Base-by-base conservation (phyloP, 2,888 invertebrate genomes). In the Laspeyria flexula region DNA sequence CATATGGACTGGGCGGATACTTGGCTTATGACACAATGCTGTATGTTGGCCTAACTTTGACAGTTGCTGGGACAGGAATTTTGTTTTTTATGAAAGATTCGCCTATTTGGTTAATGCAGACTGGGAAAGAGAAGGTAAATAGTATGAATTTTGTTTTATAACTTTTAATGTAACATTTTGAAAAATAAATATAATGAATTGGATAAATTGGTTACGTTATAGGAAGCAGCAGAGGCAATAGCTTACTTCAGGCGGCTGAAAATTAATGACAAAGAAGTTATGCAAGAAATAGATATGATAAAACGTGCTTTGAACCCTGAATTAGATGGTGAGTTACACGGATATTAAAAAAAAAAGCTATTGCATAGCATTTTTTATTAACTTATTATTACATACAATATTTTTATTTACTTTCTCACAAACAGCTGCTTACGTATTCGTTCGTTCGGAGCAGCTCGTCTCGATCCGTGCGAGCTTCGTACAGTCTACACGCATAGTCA, bases 161-260 rank as follows among this genome's bases (percentile, higher is more conserved):
- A 18, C 18, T 18, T 18, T 3, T n/a, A n/a, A n/a, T n/a, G n/a
- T n/a, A n/a, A n/a, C n/a, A n/a, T n/a, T n/a, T n/a, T n/a, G n/a
- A n/a, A n/a, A n/a, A n/a, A n/a, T n/a, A n/a, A n/a, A n/a, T n/a
- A n/a, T n/a, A n/a, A n/a, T n/a, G n/a, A n/a, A n/a, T n/a, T n/a
- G n/a, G n/a, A n/a, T n/a, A n/a, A n/a, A n/a, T n/a, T n/a, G n/a
- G n/a, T n/a, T n/a, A n/a, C n/a, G n/a, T n/a, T n/a, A 7, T 34
- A 88, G 86, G 86, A 86, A 63, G 86, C 87, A 1, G 77, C 71
- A 3, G 61, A 70, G 47, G 65, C 83, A 0, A 55, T 87, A 25
- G 82, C 80, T 0, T 86, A 80, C 59, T 87, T 80, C 46, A 72
- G 81, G 56, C 61, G 71, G 0, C 31, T 65, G 0, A 71, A 75